Evolutionary conservation across 2,888 invertebrate species (phyloP).

Genomic region (Platycnemis pennipes): DNA sequence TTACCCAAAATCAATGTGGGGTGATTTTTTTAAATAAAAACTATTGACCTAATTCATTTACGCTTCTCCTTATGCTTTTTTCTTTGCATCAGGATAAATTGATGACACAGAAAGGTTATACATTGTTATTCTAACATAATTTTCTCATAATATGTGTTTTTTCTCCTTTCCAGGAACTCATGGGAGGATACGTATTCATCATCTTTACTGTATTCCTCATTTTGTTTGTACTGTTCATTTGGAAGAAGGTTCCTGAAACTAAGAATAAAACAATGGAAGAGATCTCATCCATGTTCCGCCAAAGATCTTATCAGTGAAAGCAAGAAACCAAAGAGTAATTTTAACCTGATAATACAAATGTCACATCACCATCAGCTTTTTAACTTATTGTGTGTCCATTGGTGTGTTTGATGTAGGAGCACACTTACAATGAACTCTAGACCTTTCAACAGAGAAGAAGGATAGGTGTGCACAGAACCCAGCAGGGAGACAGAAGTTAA

Average conservation of each 20-base stretch:
- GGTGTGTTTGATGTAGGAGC: slow-evolving; percentile 28
- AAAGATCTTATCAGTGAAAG: slow-evolving; percentile 82
- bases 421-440: slow-evolving; percentile 33
- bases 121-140: no score
- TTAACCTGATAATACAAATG: background rate
- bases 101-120: no score
- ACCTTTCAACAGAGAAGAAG: background rate
- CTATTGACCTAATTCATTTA: no score
- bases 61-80: no score
- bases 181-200: slow-evolving; percentile 88
- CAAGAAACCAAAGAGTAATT: slow-evolving; percentile 25
- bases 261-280: slow-evolving; percentile 93
- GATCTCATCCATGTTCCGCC: slow-evolving; percentile 90
- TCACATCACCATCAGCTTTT: slow-evolving; percentile 52
- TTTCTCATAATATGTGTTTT: slow-evolving; percentile 48
- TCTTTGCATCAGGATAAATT: no score
- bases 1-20: no score
- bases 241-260: slow-evolving; percentile 93
- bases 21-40: no score
- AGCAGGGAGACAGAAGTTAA: background rate
- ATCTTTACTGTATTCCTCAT: slow-evolving; percentile 88
- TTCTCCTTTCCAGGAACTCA: slow-evolving; percentile 79
- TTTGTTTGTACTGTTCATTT: slow-evolving; percentile 89
- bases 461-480: slow-evolving; percentile 48
- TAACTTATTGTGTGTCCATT: slow-evolving; percentile 58